These are phyloP conservation scores for Pedionomus torquatus DNA, from an alignment of 2,113 vertebrate genomes.

Conservation along the genomic window DNA sequence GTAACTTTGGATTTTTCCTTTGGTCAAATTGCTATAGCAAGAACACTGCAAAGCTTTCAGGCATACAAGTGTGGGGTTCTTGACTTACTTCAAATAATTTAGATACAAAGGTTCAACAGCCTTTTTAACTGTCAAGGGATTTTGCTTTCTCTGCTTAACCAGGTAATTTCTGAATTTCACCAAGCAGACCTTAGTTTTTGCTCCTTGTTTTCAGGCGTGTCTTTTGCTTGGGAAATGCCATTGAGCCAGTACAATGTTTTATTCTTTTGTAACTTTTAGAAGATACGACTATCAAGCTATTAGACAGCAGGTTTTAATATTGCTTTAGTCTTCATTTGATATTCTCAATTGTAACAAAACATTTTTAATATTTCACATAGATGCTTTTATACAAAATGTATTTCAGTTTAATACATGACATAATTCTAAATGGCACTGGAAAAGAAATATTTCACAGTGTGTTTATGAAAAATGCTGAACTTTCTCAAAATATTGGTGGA, in stretches of 20 bases:
- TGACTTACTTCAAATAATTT: background rate
- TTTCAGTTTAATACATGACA: background rate
- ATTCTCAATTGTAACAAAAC: background rate
- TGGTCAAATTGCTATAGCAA: background rate
- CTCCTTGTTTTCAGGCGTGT: background rate
- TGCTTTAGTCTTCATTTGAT: background rate
- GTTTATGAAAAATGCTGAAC: background rate
- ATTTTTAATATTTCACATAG: background rate
- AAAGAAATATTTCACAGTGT: background rate
- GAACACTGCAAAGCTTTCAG: background rate
- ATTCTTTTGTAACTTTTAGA: background rate
- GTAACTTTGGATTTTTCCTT: background rate
- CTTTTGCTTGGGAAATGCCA: background rate
- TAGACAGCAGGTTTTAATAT: background rate
- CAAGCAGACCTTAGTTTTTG: background rate
- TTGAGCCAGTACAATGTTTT: background rate
- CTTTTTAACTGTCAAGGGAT: background rate
- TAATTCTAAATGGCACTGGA: background rate
- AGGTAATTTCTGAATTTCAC: background rate
- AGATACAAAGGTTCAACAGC: fast-evolving
- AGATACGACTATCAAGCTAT: background rate
- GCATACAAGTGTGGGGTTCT: background rate
- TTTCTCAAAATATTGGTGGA: background rate
- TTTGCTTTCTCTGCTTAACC: background rate
- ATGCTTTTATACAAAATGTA: background rate